A percentile compares a stretch with the other conserved stretches of the same genome.
Evolutionary conservation across 2,113 vertebrate genomes (phyloP).

Genomic region (Cyprichromis sp.): DNA sequence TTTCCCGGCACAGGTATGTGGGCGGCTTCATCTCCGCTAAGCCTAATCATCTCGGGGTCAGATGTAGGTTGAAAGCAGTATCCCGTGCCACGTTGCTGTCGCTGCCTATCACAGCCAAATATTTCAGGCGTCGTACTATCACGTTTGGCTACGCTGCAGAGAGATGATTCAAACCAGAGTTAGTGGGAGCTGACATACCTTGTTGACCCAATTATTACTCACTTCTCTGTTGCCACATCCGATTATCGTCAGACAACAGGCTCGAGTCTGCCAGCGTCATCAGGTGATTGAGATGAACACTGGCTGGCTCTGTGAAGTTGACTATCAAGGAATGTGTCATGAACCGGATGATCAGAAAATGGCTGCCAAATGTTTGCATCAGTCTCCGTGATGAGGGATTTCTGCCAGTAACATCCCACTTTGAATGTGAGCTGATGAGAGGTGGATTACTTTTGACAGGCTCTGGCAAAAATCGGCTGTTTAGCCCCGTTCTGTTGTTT

Average conservation of each 20-base stretch:
- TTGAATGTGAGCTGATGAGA: slow-evolving; percentile 37
- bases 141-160: slow-evolving; percentile 45
- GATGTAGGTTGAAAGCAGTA: not conserved
- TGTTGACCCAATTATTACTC: slow-evolving; percentile 68
- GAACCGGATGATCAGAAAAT: slow-evolving; percentile 55
- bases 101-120: slow-evolving; percentile 36
- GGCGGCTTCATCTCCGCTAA: not conserved
- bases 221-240: slow-evolving; percentile 57
- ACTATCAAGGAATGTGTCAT: slow-evolving; percentile 62
- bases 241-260: slow-evolving; percentile 53
- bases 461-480: slow-evolving; percentile 8
- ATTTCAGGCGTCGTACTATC: slow-evolving; percentile 35
- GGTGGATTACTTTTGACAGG: slow-evolving; percentile 26
- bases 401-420: slow-evolving; percentile 35
- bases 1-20: not conserved
- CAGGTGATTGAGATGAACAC: slow-evolving; percentile 57
- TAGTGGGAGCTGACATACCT: slow-evolving; percentile 60
- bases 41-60: not conserved
- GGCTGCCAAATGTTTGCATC: slow-evolving; percentile 58
- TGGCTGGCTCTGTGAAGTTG: slow-evolving; percentile 56
- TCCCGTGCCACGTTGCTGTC: slow-evolving; percentile 22
- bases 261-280: slow-evolving; percentile 47
- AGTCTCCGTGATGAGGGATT: slow-evolving; percentile 25
- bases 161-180: slow-evolving; percentile 53
- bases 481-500: slow-evolving; percentile 1